These are phyloP conservation scores for Shinisaurus crocodilurus DNA, from an alignment of 2,113 vertebrate genomes.

Conservation along the genomic window DNA sequence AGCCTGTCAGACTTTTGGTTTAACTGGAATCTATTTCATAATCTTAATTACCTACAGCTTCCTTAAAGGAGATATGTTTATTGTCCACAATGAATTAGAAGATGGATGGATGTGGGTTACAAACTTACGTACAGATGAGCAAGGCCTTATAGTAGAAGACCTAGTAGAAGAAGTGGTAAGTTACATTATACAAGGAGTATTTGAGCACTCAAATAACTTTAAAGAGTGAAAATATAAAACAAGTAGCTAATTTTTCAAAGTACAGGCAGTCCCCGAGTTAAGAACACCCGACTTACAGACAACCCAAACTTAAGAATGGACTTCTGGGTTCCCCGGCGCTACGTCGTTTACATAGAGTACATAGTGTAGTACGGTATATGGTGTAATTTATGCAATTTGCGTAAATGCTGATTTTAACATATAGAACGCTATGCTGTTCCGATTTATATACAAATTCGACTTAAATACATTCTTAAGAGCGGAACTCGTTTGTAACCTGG, in stretches of 20 bases:
- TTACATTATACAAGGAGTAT: slow-evolving; percentile 49
- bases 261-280: no score
- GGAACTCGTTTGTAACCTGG: no score
- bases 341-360: no score
- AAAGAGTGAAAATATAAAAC: background rate
- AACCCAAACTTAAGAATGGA: no score
- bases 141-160: slow-evolving; percentile 98
- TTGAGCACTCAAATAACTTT: background rate
- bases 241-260: background rate
- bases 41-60: slow-evolving; percentile 81
- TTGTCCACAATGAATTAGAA: slow-evolving; percentile 98
- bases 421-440: no score
- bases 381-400: no score
- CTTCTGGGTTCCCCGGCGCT: no score
- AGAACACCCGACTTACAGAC: no score
- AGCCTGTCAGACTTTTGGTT: background rate
- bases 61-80: slow-evolving; percentile 99
- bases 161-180: slow-evolving; percentile 97
- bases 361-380: no score
- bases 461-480: no score
- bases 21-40: slow-evolving; percentile 37
- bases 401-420: no score
- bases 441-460: no score
- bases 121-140: slow-evolving; percentile 95
- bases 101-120: slow-evolving; percentile 99